Base-by-base conservation (phyloP, 2,888 invertebrate species). In the Lithodes maja region DNA sequence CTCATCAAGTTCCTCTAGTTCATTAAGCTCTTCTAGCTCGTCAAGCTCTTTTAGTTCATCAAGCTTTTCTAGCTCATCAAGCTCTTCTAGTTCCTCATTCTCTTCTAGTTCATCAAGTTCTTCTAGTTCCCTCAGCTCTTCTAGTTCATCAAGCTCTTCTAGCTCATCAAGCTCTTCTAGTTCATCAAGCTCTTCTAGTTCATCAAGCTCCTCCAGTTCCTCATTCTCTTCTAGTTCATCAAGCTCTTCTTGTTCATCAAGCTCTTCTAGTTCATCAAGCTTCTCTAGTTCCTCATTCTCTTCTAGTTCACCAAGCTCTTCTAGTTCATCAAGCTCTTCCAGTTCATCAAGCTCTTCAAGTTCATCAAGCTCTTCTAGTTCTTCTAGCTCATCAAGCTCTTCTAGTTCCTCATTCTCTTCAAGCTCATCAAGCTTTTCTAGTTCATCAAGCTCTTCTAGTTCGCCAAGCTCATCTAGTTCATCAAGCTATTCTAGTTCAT, bases 1-100 rank as follows among this genome's bases (percentile, higher is more conserved):
- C 49, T 85, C 84, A 3, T 52, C 50, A 68, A 83, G 83, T 50
- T 83, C 83, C 33, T 33, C 33, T 33, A 68, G 83, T 49, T 33
- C 69, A 33, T 68, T 49, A 61, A 75, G 74, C 55, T 84, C 49
- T 12, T 77, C 78, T 55, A 85, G 85, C 61, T 77, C 33, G 33
- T 33, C 33, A 3, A 85, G 77, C 55, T 53, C 9, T 75, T 84
- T 54, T 9, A 50, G 71, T 12, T 75, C 52, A 2, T 69, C 79
- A 79, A 61, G 2, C 33, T 33, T 33, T 61, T 79, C 79, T n/a
- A 85, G 79, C 12, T 9, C 52, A 2, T 83, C 68, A n/a, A 52
- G 55, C 2, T 69, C 69, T 7, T 69, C 55, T 53, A 85, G 85
- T 55, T 79, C 69, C 0, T 79, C 7, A 9, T 61, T 50, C 5